Conservation (phyloP, 2,113 vertebrate genomes). For the Carassius auratus region DNA sequence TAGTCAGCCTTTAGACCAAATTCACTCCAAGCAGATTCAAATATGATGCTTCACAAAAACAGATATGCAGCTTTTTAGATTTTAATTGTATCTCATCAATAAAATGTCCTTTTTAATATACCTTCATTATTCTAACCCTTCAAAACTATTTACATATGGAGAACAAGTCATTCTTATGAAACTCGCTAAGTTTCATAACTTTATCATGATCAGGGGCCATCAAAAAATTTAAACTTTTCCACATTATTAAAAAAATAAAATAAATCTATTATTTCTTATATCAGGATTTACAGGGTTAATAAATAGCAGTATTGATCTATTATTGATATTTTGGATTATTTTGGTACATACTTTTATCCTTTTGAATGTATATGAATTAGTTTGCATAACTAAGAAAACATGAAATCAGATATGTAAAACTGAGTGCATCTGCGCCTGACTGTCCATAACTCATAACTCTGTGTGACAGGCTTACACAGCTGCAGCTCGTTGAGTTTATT, state of each 20-base stretch:
- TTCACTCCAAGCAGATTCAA: neutral
- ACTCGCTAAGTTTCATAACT: too few relatives aligned
- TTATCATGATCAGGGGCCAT: too few relatives aligned
- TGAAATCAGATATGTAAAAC: neutral
- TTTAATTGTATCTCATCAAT: too few relatives aligned
- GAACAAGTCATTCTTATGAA: too few relatives aligned
- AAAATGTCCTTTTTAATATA: too few relatives aligned
- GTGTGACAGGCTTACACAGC: neutral
- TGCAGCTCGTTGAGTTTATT: neutral
- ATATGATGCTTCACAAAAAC: too few relatives aligned
- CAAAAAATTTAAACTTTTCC: too few relatives aligned
- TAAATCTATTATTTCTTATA: neutral
- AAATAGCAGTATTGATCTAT: neutral
- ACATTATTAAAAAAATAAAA: too few relatives aligned
- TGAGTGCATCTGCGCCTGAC: neutral
- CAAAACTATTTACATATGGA: too few relatives aligned
- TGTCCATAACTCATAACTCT: neutral
- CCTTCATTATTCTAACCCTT: too few relatives aligned
- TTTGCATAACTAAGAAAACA: neutral
- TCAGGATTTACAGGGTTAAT: neutral
- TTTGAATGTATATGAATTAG: neutral
- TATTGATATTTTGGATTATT: neutral
- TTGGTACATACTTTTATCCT: neutral
- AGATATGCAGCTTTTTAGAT: too few relatives aligned
- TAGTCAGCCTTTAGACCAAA: neutral